These are phyloP conservation scores for Corythornis cristatus DNA, from an alignment of 2,113 vertebrate genomes.

Conservation along the genomic window DNA sequence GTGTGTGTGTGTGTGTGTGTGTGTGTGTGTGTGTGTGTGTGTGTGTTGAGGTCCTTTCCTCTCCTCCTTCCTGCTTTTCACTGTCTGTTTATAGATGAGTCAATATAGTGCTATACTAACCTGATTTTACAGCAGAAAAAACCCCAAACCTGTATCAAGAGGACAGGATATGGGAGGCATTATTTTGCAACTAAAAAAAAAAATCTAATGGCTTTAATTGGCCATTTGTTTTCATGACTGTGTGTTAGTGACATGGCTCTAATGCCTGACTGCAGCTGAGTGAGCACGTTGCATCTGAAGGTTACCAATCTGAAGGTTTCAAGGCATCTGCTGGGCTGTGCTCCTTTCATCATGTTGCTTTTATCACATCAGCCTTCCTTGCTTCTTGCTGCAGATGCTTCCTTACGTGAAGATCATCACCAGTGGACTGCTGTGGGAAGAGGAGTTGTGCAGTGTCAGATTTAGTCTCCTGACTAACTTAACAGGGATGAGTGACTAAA, in stretches of 20 bases:
- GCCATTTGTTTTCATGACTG: not conserved
- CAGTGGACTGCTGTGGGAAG: not conserved
- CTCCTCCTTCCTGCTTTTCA: not conserved
- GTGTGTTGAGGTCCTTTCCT: not conserved
- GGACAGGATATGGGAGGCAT: not conserved
- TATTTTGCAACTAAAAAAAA: not conserved
- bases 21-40: not conserved
- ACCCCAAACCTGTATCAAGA: not conserved
- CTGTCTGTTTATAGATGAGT: not conserved
- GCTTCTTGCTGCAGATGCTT: not conserved
- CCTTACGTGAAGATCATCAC: accelerated
- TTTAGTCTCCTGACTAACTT: not conserved
- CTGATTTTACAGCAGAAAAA: not conserved
- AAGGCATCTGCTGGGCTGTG: not conserved
- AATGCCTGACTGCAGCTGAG: not conserved
- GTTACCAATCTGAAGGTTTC: not conserved
- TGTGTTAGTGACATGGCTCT: not conserved
- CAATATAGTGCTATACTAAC: not conserved
- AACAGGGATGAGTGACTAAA: not conserved
- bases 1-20: no score
- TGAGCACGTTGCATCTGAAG: not conserved
- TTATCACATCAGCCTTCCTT: not conserved
- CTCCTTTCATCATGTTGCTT: not conserved
- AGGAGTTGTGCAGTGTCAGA: not conserved
- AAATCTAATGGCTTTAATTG: not conserved